A percentile compares a stretch with the other conserved stretches of the same genome.
Evolutionary conservation across 2,113 vertebrate species (phyloP).

Genomic region (Butorides virescens): DNA sequence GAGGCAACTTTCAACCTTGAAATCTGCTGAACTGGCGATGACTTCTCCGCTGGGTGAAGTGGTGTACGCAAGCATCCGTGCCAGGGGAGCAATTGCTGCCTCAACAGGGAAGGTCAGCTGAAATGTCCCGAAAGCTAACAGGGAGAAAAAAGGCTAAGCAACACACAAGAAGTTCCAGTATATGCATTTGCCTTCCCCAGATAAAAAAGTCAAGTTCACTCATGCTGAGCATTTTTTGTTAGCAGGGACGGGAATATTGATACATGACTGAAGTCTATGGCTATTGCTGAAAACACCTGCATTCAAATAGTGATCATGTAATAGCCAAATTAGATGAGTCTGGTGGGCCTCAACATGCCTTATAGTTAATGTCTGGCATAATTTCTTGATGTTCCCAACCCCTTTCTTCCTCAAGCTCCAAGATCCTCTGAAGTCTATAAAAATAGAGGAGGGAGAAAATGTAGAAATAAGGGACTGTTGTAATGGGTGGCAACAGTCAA

Average conservation of each 20-base stretch:
- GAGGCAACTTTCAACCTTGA: conserved; percentile 80
- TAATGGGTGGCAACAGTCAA: not conserved
- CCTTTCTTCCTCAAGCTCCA: not conserved
- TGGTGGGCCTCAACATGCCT: not conserved
- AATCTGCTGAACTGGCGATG: conserved; percentile 80
- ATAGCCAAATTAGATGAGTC: not conserved
- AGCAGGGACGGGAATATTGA: not conserved
- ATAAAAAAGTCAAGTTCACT: not conserved
- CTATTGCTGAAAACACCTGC: not conserved
- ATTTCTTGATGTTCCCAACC: not conserved
- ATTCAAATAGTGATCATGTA: not conserved
- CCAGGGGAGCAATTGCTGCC: conserved; percentile 68
- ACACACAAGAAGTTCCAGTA: not conserved
- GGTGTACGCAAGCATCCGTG: conserved; percentile 82
- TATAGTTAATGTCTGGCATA: not conserved
- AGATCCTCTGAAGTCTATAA: not conserved
- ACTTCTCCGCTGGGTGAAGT: conserved; percentile 79
- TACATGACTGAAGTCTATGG: not conserved
- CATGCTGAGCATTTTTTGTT: not conserved
- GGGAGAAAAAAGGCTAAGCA: not conserved
- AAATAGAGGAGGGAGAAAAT: not conserved
- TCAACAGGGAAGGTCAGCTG: conserved; percentile 54
- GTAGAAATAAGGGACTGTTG: not conserved
- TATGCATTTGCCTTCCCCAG: not conserved
- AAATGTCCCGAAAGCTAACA: conserved; percentile 69